These are phyloP conservation scores for Amphilophus citrinellus DNA, from an alignment of 2,113 vertebrate species.

Conservation along the genomic window DNA sequence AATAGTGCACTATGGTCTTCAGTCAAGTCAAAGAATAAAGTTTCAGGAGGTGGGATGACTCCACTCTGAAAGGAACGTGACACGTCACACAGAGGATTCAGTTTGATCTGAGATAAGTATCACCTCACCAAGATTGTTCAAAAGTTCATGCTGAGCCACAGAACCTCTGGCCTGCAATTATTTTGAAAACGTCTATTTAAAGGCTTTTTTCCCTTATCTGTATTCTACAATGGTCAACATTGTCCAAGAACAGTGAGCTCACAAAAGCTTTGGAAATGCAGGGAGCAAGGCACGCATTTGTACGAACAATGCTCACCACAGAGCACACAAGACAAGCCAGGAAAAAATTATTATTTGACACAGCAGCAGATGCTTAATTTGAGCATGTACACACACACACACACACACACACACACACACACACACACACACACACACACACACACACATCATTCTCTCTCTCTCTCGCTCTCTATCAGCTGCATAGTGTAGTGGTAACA, in stretches of 20 bases:
- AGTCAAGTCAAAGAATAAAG: constrained; percentile 44
- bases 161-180: constrained; percentile 5
- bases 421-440: too few relatives aligned
- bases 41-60: constrained; percentile 41
- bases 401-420: too few relatives aligned
- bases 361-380: neutral
- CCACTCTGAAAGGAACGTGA: constrained; percentile 37
- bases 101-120: constrained; percentile 28
- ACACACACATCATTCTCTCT: too few relatives aligned
- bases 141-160: constrained; percentile 7
- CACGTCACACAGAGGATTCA: constrained; percentile 34
- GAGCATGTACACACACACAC: too few relatives aligned
- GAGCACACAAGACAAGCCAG: neutral
- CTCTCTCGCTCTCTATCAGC: too few relatives aligned
- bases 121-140: constrained; percentile 20
- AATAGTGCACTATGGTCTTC: constrained; percentile 26
- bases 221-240: neutral
- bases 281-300: too few relatives aligned
- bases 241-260: neutral
- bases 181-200: neutral
- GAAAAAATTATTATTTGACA: neutral
- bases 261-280: neutral
- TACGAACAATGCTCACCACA: neutral
- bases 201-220: neutral
- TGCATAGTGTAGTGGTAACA: too few relatives aligned